A percentile compares a stretch with the other conserved stretches of the same genome.
Conservation (phyloP, 2,797 vertebrate species). For the Ptychobarbus kaznakovi region DNA sequence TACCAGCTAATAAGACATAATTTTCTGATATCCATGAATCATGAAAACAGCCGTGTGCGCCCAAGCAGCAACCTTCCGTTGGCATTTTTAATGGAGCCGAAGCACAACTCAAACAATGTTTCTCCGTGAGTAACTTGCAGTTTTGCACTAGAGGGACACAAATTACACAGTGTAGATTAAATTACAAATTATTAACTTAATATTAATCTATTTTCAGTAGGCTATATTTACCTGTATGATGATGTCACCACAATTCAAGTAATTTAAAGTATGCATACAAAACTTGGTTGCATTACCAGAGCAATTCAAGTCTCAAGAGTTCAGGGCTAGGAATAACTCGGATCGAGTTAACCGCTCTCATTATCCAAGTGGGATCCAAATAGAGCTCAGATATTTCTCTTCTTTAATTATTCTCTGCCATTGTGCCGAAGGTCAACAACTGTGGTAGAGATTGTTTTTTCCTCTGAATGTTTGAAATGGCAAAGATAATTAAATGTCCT, state of each 20-base stretch:
- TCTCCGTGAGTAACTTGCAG: no score
- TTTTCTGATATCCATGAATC: neutral
- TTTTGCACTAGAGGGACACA: no score
- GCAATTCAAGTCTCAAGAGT: neutral
- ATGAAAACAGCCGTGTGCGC: no score
- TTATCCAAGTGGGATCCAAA: neutral
- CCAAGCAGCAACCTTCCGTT: no score
- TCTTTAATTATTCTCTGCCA: constrained; percentile 3
- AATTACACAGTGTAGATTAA: neutral
- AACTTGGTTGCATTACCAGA: neutral
- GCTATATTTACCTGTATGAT: neutral
- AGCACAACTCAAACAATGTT: no score
- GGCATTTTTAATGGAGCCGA: no score
- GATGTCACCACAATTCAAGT: neutral
- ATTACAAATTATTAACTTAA: neutral
- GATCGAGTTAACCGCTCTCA: neutral
- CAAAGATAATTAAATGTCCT: constrained; percentile 12
- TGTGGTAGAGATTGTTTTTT: neutral
- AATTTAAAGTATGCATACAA: neutral
- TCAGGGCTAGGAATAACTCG: neutral
- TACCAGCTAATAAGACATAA: neutral
- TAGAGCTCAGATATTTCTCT: neutral
- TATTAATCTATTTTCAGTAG: neutral
- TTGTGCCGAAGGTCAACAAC: neutral
- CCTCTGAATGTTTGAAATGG: neutral